Percentiles rank a stretch among this genome's conserved stretches.
Evolutionary conservation across 2,888 invertebrate genomes (phyloP).

Genomic region (Lutraria lutraria): DNA sequence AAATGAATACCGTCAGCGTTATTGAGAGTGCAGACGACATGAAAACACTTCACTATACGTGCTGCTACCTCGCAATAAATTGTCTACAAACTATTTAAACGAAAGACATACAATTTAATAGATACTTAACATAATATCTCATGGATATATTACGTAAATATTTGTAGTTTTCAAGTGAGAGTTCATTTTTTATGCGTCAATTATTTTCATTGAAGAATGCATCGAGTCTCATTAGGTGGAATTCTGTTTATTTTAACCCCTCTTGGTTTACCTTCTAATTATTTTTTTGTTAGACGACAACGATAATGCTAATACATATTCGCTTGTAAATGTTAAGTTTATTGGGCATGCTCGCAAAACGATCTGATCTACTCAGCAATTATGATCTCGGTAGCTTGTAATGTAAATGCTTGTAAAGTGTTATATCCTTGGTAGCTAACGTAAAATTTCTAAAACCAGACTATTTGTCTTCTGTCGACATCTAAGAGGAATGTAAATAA

Average conservation of each 20-base stretch:
- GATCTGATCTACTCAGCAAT: too few species aligned
- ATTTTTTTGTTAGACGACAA: conserved; percentile 1
- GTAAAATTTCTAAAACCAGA: too few species aligned
- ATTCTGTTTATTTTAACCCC: not conserved
- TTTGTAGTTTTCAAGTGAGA: conserved; percentile 16
- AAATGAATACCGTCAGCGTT: not conserved
- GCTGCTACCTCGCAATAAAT: not conserved
- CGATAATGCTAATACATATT: not conserved
- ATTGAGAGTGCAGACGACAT: not conserved
- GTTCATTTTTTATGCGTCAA: not conserved
- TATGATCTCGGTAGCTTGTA: too few species aligned
- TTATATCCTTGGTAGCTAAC: too few species aligned
- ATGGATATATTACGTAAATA: conserved; percentile 8
- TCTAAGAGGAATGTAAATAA: too few species aligned
- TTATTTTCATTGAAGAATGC: not conserved
- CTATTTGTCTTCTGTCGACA: too few species aligned
- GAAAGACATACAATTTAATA: not conserved
- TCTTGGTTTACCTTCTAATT: not conserved
- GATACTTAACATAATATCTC: not conserved
- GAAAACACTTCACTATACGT: not conserved
- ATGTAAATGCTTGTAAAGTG: too few species aligned
- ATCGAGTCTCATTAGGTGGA: not conserved
- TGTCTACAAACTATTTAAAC: not conserved
- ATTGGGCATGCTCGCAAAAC: too few species aligned
- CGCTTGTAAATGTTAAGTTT: not conserved